These are phyloP conservation scores for Echinops telfairi DNA, from an alignment of 2,113 vertebrate species.

Conservation along the genomic window DNA sequence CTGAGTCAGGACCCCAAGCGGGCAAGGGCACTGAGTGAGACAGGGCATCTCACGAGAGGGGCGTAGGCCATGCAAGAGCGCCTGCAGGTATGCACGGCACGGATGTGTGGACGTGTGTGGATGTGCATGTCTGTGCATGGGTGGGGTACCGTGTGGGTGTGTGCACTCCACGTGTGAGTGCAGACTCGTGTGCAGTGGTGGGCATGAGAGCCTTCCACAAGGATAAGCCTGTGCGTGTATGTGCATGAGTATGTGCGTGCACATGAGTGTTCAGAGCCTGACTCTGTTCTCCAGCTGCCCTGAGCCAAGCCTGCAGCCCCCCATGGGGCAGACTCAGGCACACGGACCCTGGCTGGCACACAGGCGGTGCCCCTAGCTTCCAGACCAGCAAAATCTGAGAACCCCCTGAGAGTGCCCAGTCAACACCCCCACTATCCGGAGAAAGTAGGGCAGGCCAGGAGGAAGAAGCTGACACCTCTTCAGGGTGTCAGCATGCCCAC, in stretches of 20 bases:
- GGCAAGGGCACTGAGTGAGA: too few species aligned
- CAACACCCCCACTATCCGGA: fast-evolving
- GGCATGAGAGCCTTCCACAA: background rate
- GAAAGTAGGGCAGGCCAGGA: too few species aligned
- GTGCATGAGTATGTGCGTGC: background rate
- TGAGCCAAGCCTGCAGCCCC: background rate
- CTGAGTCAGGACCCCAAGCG: background rate
- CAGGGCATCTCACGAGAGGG: too few species aligned
- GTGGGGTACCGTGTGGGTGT: background rate
- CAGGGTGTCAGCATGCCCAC: background rate
- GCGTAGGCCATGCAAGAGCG: background rate
- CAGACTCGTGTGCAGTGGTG: background rate
- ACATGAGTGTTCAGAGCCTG: background rate
- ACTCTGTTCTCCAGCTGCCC: background rate
- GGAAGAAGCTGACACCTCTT: background rate
- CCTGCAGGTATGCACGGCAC: fast-evolving
- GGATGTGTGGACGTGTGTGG: fast-evolving
- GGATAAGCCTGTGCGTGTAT: background rate
- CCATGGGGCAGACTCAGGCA: background rate
- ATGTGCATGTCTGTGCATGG: too few species aligned
- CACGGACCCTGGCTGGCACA: fast-evolving
- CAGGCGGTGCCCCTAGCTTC: background rate
- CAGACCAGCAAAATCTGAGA: background rate
- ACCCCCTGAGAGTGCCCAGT: background rate
- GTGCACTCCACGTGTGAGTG: background rate